A percentile compares a stretch with the other conserved stretches of the same genome.
These are phyloP conservation scores for Eudasyphora cyanicolor DNA, from an alignment of 2,888 invertebrate species.

Conservation along the genomic window DNA sequence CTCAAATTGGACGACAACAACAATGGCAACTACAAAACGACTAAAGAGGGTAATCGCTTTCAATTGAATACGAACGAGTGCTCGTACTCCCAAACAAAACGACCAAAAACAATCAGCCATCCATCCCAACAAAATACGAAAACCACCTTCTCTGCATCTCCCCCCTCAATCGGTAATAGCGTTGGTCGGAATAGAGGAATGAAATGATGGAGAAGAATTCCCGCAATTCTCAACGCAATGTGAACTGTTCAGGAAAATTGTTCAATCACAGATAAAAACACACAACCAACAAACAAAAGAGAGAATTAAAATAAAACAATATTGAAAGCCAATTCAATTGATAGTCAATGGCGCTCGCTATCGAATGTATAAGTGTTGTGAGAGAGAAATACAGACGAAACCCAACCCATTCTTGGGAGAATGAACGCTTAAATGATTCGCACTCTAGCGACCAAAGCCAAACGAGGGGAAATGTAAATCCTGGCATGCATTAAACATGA, in stretches of 20 bases:
- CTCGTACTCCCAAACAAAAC: too few species aligned
- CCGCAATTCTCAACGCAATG: conserved; percentile 52
- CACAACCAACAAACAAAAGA: not conserved
- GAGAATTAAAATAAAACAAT: not conserved
- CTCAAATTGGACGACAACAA: conserved; percentile 48
- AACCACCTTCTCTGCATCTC: not conserved
- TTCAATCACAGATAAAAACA: conserved; percentile 66
- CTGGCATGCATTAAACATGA: conserved; percentile 68
- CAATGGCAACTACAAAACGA: not conserved
- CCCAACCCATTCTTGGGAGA: conserved; percentile 61
- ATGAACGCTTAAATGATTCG: conserved; percentile 62
- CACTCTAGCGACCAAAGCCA: conserved; percentile 24
- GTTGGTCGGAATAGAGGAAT: not conserved
- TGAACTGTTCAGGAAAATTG: conserved; percentile 58
- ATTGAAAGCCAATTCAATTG: conserved; percentile 18
- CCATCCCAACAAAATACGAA: not conserved
- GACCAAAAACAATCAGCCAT: not conserved
- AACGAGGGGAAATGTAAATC: not conserved
- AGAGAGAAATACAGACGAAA: conserved; percentile 28
- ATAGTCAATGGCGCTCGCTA: not conserved
- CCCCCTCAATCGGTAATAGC: not conserved
- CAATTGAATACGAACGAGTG: conserved; percentile 26
- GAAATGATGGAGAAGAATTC: not conserved
- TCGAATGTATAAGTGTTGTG: conserved; percentile 19
- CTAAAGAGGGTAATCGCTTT: conserved; percentile 34